Conservation (phyloP, 2,113 vertebrate genomes). For the Cromileptes altivelis region DNA sequence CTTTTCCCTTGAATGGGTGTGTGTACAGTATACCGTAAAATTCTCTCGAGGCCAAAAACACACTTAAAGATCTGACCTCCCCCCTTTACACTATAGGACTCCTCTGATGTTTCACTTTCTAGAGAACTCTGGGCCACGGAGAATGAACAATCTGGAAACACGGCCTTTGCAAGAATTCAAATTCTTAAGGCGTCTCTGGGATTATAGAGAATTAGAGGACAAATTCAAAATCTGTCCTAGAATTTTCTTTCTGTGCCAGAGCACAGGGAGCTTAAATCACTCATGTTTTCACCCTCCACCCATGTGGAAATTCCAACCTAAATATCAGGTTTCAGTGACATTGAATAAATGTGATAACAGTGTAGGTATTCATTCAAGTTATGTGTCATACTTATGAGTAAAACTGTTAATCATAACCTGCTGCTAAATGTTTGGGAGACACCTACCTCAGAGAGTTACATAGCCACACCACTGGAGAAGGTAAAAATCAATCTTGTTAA, state of each 20-base stretch:
- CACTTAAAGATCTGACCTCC: constrained; percentile 37
- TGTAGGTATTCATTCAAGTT: not conserved
- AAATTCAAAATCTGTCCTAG: constrained; percentile 39
- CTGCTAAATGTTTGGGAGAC: constrained; percentile 7
- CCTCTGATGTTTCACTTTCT: constrained; percentile 11
- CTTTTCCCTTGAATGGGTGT: constrained; percentile 10
- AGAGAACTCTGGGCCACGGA: not conserved
- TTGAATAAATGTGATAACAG: not conserved
- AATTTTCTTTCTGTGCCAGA: constrained; percentile 21
- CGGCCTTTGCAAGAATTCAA: constrained; percentile 14
- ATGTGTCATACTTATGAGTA: not conserved
- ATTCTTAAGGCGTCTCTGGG: constrained; percentile 25
- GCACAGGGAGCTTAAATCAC: constrained; percentile 12
- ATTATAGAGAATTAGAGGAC: constrained; percentile 52
- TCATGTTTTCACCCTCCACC: not conserved
- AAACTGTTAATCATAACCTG: constrained; percentile 1
- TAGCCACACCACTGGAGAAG: constrained; percentile 24
- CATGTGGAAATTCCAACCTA: not conserved
- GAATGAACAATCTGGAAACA: constrained; percentile 18
- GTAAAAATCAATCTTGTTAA: constrained; percentile 42
- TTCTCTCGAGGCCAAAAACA: constrained; percentile 27
- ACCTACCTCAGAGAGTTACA: not conserved
- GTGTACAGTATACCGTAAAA: not conserved
- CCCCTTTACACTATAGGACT: not conserved
- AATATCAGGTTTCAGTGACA: not conserved